phyloP scores from a whole-genome alignment of 2,888 invertebrate genomes.

The Phoenoteleia sp. region DNA sequence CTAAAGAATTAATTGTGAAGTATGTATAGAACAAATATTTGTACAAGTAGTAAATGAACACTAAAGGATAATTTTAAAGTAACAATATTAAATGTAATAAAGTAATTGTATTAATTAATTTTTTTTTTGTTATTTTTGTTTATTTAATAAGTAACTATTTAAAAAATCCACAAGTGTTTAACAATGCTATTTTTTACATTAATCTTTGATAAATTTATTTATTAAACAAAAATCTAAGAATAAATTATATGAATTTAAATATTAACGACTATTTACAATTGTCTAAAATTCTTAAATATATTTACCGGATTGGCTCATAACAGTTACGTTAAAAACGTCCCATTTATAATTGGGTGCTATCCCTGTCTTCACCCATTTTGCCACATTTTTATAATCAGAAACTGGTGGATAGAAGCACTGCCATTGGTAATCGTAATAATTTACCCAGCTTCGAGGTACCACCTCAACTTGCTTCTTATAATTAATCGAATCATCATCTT shows the following conservation, averaged over 20 bases:
- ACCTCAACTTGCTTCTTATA: neutral
- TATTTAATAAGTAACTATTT: no score
- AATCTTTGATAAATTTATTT: no score
- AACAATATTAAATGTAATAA: no score
- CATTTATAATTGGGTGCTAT: neutral
- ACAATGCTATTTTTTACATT: no score
- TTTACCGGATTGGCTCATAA: slow-evolving; percentile 13
- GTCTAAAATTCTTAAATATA: neutral
- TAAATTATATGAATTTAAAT: neutral
- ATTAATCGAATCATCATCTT: neutral
- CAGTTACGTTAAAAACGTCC: neutral
- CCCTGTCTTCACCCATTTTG: neutral
- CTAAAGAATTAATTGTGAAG: no score
- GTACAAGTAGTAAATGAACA: no score
- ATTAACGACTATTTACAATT: neutral
- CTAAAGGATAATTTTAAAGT: no score
- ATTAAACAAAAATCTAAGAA: no score
- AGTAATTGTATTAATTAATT: slow-evolving; percentile 1
- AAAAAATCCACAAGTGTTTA: no score
- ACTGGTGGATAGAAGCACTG: neutral
- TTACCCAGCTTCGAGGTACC: neutral
- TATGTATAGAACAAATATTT: no score
- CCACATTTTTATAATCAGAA: neutral
- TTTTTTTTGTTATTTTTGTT: no score
- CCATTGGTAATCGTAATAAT: neutral